A percentile compares a stretch with the other conserved stretches of the same genome.
Conservation (phyloP, 2,797 vertebrate species). For the Anguilla anguilla region DNA sequence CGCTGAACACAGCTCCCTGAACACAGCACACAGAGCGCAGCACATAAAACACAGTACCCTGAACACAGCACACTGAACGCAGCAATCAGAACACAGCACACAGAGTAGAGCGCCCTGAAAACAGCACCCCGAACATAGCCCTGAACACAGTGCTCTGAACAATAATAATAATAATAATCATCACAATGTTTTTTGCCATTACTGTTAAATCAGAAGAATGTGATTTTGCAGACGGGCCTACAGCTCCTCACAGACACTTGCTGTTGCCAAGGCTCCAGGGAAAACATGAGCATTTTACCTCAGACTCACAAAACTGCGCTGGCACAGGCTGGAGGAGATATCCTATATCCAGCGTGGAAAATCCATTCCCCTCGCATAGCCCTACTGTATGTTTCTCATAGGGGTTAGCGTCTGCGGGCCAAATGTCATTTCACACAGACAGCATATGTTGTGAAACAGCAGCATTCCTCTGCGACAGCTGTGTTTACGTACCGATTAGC, state of each 20-base stretch:
- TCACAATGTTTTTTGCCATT: too few relatives aligned
- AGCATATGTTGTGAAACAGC: constrained; percentile 72
- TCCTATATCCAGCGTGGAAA: constrained; percentile 45
- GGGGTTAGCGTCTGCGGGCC: constrained; percentile 48
- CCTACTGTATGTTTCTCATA: constrained; percentile 43
- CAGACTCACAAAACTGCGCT: constrained; percentile 33
- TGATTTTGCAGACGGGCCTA: neutral
- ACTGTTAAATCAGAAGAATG: neutral
- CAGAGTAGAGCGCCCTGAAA: too few relatives aligned
- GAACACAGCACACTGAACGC: neutral
- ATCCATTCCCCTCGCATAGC: constrained; percentile 48
- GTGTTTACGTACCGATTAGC: constrained; percentile 81
- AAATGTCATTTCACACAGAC: constrained; percentile 69
- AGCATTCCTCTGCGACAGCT: constrained; percentile 81
- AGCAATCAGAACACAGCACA: neutral
- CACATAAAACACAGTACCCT: neutral
- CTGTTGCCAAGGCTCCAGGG: constrained; percentile 48
- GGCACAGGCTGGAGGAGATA: constrained; percentile 46
- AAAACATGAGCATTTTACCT: constrained; percentile 65
- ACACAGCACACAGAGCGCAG: too few relatives aligned
- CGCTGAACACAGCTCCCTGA: too few relatives aligned
- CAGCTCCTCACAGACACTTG: neutral
- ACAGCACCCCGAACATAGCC: neutral
- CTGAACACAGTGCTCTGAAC: too few relatives aligned
- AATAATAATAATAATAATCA: too few relatives aligned